Percentiles rank a stretch among this genome's conserved stretches.
Evolutionary conservation across 2,888 invertebrate genomes (phyloP).

Genomic region (Caradrina kadenii): DNA sequence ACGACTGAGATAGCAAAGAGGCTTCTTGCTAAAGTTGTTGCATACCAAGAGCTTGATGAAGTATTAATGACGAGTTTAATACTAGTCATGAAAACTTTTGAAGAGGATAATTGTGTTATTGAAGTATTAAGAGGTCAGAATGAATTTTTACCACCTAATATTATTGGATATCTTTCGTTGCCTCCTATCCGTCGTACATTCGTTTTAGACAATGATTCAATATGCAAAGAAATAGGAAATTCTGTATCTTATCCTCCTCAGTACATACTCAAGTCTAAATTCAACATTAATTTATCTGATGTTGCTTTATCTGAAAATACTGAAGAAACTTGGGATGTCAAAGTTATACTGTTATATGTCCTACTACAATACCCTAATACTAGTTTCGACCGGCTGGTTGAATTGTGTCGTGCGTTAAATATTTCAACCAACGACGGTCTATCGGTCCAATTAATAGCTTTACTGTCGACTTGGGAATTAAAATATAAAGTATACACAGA

Average conservation of each 20-base stretch:
- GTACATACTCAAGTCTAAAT: constrained; percentile 83
- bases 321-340: constrained; percentile 88
- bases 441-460: constrained; percentile 82
- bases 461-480: constrained; percentile 83
- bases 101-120: constrained; percentile 75
- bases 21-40: constrained; percentile 77
- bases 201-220: constrained; percentile 68
- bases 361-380: constrained; percentile 81
- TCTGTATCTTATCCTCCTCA: constrained; percentile 81
- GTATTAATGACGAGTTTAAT: constrained; percentile 79
- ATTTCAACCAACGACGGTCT: constrained; percentile 82
- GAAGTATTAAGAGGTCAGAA: constrained; percentile 80
- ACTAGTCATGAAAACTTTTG: constrained; percentile 72
- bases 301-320: constrained; percentile 83
- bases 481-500: constrained; percentile 80
- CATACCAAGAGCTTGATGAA: constrained; percentile 82
- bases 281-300: constrained; percentile 84
- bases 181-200: constrained; percentile 78
- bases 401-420: constrained; percentile 82
- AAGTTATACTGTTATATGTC: constrained; percentile 85
- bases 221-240: constrained; percentile 73
- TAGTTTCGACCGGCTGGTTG: constrained; percentile 76
- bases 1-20: constrained; percentile 67
- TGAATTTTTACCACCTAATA: constrained; percentile 76
- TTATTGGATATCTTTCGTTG: constrained; percentile 76